Conservation (phyloP, 2,888 invertebrate genomes). For the Timandra comae region DNA sequence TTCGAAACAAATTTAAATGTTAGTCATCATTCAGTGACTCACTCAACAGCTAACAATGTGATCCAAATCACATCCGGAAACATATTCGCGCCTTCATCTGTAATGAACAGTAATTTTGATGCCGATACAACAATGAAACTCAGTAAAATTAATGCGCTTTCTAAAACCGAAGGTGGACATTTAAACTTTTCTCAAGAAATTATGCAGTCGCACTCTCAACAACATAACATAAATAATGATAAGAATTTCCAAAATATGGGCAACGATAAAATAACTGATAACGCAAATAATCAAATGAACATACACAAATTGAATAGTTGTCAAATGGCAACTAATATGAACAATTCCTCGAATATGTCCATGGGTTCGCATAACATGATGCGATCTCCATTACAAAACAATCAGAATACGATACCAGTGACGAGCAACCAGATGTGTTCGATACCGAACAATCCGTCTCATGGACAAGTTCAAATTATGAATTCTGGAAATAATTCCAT, state of each 20-base stretch:
- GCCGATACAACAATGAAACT: constrained; percentile 66
- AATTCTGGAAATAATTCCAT: constrained; percentile 60
- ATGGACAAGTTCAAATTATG: constrained; percentile 59
- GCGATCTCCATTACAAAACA: constrained; percentile 54
- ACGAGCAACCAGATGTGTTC: constrained; percentile 62
- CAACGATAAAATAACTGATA: constrained; percentile 59
- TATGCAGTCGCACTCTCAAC: constrained; percentile 68
- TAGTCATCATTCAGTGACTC: constrained; percentile 57
- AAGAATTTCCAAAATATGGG: constrained; percentile 67
- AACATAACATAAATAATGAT: constrained; percentile 55
- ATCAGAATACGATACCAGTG: constrained; percentile 52
- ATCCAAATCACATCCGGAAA: constrained; percentile 70
- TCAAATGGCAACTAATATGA: constrained; percentile 56
- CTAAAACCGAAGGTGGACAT: constrained; percentile 67
- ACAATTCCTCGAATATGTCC: constrained; percentile 55
- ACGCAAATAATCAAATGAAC: constrained; percentile 52
- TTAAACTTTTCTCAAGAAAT: constrained; percentile 69
- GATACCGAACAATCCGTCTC: constrained; percentile 48
- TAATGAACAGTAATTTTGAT: constrained; percentile 61
- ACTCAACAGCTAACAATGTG: constrained; percentile 60
- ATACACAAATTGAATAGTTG: constrained; percentile 66
- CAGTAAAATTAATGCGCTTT: constrained; percentile 67
- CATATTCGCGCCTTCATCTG: constrained; percentile 60
- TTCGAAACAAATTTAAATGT: constrained; percentile 55
- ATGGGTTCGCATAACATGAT: constrained; percentile 64